Evolutionary conservation across 2,113 vertebrate genomes (phyloP), one percentile per base, ranked within the genome.

Genomic region (Gadus macrocephalus): DNA sequence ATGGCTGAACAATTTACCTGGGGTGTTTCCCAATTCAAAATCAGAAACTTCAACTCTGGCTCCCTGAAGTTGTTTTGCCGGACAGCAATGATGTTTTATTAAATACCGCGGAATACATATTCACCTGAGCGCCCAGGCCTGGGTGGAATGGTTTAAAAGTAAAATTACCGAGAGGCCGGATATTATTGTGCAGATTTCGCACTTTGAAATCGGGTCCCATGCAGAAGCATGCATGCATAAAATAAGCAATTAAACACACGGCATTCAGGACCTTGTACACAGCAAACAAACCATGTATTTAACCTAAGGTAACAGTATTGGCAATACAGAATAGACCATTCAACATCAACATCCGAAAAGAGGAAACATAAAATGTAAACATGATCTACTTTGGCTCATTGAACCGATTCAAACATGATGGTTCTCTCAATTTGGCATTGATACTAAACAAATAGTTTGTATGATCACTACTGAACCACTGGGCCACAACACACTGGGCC

Each of bases 71-170:
- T 49, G 42, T 49, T 49, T 49, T 59, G 61, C 12, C 20, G 42
- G 69, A 74, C 70, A 81, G 68, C 31, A 17, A n/a, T 62, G 27
- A 74, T 73, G 75, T 72, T 78, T 77, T 79, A 84, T 81, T 79
- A 74, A 84, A 58, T 65, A 56, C 67, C 12, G 25, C 64, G n/a
- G n/a, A 68, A 71, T 55, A 31, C 42, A 28, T 72, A 31, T 67
- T 67, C 59, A 78, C 69, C 69, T 70, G 69, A 69, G 78, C 59
- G 25, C 16, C 61, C 16, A 4, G 73, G 7, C 22, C 69, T 64
- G 4, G 62, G 42, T 75, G 22, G 11, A 56, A 42, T 53, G 19
- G 59, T 19, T 27, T 20, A 53, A 64, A 22, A 55, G 27, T 15
- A 49, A 12, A 17, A 55, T 53, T 16, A n/a, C 31, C 4, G 38